These are phyloP conservation scores for Phalloptychus januarius DNA, from an alignment of 2,797 vertebrate species.

Conservation along the genomic window DNA sequence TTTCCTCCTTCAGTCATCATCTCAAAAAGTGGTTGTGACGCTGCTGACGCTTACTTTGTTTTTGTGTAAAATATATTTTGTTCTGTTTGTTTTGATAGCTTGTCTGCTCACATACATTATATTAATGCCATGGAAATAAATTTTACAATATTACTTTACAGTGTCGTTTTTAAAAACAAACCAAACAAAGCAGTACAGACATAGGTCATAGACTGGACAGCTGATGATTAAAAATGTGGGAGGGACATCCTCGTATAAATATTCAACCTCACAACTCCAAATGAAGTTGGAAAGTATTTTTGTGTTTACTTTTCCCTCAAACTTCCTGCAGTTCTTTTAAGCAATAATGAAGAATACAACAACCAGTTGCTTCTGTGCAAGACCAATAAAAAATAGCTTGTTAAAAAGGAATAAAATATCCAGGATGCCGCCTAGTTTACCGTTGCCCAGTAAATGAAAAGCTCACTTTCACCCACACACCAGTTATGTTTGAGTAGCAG, in stretches of 20 bases:
- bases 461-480: background rate
- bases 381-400: background rate
- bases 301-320: background rate
- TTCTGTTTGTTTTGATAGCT: conserved; percentile 77
- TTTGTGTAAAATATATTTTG: conserved; percentile 78
- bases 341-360: background rate
- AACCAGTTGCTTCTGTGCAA: background rate
- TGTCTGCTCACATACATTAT: conserved; percentile 80
- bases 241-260: background rate
- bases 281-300: background rate
- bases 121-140: conserved; percentile 84
- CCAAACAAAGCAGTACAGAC: background rate
- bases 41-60: conserved; percentile 75
- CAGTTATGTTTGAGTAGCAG: background rate
- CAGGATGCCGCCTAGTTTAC: background rate
- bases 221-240: background rate
- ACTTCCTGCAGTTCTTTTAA: background rate
- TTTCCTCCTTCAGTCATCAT: conserved; percentile 67
- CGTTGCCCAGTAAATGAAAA: background rate
- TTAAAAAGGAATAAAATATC: background rate
- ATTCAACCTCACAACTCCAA: background rate
- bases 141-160: conserved; percentile 78
- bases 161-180: conserved; percentile 12
- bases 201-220: background rate
- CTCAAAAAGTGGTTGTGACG: conserved; percentile 72